phyloP scores from a whole-genome alignment of 2,888 invertebrate genomes.

The Epinotia bilunana region DNA sequence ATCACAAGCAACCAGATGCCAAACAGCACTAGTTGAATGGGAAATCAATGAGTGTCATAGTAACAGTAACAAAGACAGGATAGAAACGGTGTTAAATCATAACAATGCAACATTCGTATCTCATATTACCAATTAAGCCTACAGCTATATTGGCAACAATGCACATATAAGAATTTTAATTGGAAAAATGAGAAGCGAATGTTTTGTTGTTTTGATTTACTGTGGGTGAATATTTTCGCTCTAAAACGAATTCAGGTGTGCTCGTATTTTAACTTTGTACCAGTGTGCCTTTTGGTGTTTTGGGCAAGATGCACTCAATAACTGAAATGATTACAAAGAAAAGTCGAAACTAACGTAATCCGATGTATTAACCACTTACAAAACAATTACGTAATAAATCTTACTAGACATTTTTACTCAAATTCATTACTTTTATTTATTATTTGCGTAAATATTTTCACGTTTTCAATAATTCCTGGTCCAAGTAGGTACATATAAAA shows the following conservation, averaged over 20 bases:
- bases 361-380: background rate
- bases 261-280: slow-evolving; percentile 13
- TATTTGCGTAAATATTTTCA: background rate
- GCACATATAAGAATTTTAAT: slow-evolving; percentile 76
- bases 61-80: slow-evolving; percentile 56
- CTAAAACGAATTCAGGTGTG: slow-evolving; percentile 30
- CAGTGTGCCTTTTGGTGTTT: background rate
- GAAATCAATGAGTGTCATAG: slow-evolving; percentile 51
- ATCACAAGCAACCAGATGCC: slow-evolving; percentile 23
- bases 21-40: slow-evolving; percentile 35
- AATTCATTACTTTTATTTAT: background rate
- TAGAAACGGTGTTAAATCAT: slow-evolving; percentile 67
- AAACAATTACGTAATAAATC: background rate
- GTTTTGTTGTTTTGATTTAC: slow-evolving; percentile 42
- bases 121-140: slow-evolving; percentile 82
- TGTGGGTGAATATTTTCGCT: slow-evolving; percentile 35
- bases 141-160: slow-evolving; percentile 75
- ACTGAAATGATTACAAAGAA: background rate
- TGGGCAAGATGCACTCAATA: background rate
- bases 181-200: slow-evolving; percentile 45
- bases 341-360: background rate
- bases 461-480: background rate
- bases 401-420: background rate
- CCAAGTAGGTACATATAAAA: background rate
- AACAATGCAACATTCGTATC: slow-evolving; percentile 65